Base-by-base conservation (phyloP, 2,113 vertebrate species). In the Siphamia tubifer region DNA sequence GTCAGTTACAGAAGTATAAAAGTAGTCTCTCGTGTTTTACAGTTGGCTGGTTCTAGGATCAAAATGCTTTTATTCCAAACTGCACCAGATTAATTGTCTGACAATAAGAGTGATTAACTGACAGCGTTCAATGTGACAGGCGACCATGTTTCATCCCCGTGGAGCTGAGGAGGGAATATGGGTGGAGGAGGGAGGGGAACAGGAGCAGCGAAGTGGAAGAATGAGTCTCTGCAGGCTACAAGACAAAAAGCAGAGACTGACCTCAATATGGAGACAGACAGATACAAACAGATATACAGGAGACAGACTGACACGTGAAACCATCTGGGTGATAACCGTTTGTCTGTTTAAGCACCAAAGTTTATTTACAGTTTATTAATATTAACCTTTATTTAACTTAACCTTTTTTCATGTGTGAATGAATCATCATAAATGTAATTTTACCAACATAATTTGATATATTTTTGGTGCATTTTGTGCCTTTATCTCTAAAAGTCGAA, bases 241-340 rank as follows among this genome's bases (percentile, higher is more conserved):
- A 76, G 79, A 82, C 70, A 76, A 68, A 82, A 83, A 72, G 64
- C 79, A 64, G 54, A 65, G 72, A 53, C 75, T 88, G 83, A 86
- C 86, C 86, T 88, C 74, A 61, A 82, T 88, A 65, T 45, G 58
- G 23, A 32, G 25, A 42, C 54, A 55, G 21, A 38, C 54, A 21
- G 31, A 38, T 27, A 43, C 28, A 28, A 23, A 27, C 23, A 15
- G 21, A 8, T 30, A 31, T 9, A 4, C 25, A 44, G 24, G 51
- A 6, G 7, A 24, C 7, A 35, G 34, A 40, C 10, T 27, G n/a
- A 31, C 25, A 24, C 25, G 45, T 45, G 52, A 40, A 49, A 30
- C 48, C 24, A 30, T 7, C 19, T 24, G 31, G 31, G 13, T 34
- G 31, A 15, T 1, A 13, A 6, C 20, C 13, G 24, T 10, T 56